Evolutionary conservation across 2,113 vertebrate species (phyloP), one percentile per base, ranked within the genome.

Genomic region (Ellobius talpinus): DNA sequence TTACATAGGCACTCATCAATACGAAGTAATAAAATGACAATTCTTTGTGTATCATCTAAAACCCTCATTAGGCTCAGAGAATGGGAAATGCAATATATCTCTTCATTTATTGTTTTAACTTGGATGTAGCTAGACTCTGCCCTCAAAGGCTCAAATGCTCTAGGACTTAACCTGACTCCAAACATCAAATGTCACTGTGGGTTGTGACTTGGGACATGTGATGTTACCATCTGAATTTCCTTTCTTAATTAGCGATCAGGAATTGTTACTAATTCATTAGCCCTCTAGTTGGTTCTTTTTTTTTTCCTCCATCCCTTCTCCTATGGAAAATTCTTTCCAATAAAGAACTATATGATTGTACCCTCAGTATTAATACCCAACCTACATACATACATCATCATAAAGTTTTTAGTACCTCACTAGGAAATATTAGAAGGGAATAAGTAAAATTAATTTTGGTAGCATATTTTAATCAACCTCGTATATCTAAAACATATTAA

Each of bases 381-480:
- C 17, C n/a, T 45, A 91, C 26, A 68, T 84, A 12, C 42, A 3
- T 84, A 12, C n/a, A 4, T 63, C 86, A 87, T 42, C 87, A 78
- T 61, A 45, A 94, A 58, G 86, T 45, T 91, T 91, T 66, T 92
- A 90, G 19, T 85, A 94, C 36, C 61, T 94, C 68, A 87, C 92
- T 92, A 26, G 19, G 84, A 86, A 79, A 90, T 45, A 9, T 79
- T 39, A 87, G 93, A 88, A 79, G 47, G 58, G 88, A 85, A 31
- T 58, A 24, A 63, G 12, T 74, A 94, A 93, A 95, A 78, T 78
- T 78, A 87, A 95, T 85, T 77, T 93, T 55, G 76, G 17, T 94
- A 82, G 63, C 9, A 12, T 96, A 65, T 96, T 88, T 94, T 96
- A 36, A 81, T 91, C 92, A 97, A 70, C 12, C 45, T 26, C 52